Base-by-base conservation (phyloP, 1,140 invertebrate species). In the Tachypleus tridentatus region DNA sequence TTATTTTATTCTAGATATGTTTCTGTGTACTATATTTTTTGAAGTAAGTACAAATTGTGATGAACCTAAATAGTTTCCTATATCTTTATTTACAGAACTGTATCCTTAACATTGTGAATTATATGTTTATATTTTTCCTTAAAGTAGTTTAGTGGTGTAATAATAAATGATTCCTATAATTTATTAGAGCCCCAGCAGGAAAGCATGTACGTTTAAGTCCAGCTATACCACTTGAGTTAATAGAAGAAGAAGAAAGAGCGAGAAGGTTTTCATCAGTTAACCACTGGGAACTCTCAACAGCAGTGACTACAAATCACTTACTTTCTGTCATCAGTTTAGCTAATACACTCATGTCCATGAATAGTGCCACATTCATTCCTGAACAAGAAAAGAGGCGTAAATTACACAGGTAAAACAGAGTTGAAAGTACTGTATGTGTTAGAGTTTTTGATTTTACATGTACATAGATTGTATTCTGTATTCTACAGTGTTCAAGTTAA, bases 291-390 rank as follows among this genome's bases (percentile, higher is more conserved):
- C 80, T 98, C 11, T 97, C 92, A 61, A 91, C 89, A 6, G 93
- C 92, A 0, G 76, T 98, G 10, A 98, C 93, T 0, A 97, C 93
- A 4, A 95, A 96, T 76, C 97, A 99, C 78, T 83, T 99, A 50
- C 78, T 98, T 60, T 87, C 93, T 52, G 86, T 98, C 57, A 91
- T 99, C 51, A 88, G 95, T 11, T 80, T 98, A 49, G 89, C 94
- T 7, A 97, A 98, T 77, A 98, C 97, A 0, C 80, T 99, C 29
- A 98, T 98, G 92, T 95, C 93, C 0, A 97, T 98, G 91, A 94
- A 89, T 74, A 93, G 92, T 73, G 91, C 93, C 49, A 92, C 91
- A 29, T 97, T 98, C 67, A 72, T 78, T 63, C 71, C 73, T 3
- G 75, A 78, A 64, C 69, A 75, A 64, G 75, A 78, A 66, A 63